These are phyloP conservation scores for Sterna hirundo DNA, from an alignment of 2,113 vertebrate species.

Conservation along the genomic window DNA sequence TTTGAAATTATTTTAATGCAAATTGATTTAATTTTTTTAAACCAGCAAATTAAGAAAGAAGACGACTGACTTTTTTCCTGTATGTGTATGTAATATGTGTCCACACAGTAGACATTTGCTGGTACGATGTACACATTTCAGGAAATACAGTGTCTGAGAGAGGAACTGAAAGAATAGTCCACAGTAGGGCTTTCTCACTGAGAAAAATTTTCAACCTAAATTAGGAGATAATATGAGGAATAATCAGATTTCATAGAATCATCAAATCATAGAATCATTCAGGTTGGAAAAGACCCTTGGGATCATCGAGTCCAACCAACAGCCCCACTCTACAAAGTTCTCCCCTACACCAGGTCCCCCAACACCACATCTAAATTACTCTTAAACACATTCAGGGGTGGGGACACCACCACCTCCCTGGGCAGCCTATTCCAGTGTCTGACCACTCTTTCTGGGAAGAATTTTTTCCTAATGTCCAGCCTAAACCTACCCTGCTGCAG, in stretches of 20 bases:
- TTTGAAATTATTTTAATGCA: background rate
- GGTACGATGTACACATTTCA: background rate
- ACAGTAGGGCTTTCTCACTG: background rate
- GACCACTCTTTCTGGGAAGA: too few species aligned
- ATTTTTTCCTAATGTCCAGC: too few species aligned
- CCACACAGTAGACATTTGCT: background rate
- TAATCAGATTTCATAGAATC: background rate
- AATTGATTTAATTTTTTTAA: background rate
- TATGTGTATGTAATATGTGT: background rate
- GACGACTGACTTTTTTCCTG: background rate
- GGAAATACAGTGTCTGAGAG: background rate
- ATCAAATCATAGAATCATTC: too few species aligned
- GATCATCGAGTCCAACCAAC: too few species aligned
- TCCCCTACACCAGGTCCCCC: too few species aligned
- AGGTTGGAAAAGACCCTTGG: too few species aligned
- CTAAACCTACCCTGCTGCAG: too few species aligned
- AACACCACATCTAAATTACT: too few species aligned
- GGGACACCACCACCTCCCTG: too few species aligned
- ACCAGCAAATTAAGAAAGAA: background rate
- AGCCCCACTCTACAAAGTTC: too few species aligned
- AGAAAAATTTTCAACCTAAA: background rate
- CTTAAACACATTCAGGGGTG: too few species aligned
- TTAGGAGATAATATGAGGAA: background rate
- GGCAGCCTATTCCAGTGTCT: too few species aligned
- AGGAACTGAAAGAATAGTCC: background rate